Evolutionary conservation across 2,797 vertebrate species (phyloP).

Genomic region (Notolepis coatsorum): DNA sequence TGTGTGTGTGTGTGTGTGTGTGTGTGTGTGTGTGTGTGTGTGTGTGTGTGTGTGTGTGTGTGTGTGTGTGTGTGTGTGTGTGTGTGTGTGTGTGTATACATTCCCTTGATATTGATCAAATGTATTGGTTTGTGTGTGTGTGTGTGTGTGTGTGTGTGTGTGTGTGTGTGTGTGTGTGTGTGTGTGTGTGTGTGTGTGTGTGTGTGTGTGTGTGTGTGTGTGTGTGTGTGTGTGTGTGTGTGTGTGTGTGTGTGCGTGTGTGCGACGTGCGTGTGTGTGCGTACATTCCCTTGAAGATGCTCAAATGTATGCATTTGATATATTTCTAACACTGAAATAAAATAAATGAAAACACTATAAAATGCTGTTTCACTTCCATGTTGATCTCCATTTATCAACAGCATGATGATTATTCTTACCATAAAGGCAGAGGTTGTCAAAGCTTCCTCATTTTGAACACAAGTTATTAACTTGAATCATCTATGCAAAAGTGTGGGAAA

Average conservation of each 20-base stretch:
- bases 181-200: background rate
- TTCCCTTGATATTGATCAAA: constrained; percentile 59
- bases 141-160: background rate
- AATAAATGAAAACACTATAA: constrained; percentile 39
- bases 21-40: background rate
- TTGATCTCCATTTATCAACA: constrained; percentile 44
- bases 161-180: constrained; percentile 46
- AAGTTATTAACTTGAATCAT: constrained; percentile 75
- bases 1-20: background rate
- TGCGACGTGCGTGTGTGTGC: background rate
- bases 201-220: background rate
- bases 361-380: constrained; percentile 18
- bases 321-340: constrained; percentile 54
- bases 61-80: constrained; percentile 1
- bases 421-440: constrained; percentile 56
- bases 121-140: too few relatives aligned
- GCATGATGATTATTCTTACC: constrained; percentile 50
- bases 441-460: constrained; percentile 40
- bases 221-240: background rate
- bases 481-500: constrained; percentile 48
- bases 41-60: background rate
- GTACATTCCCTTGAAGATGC: constrained; percentile 52
- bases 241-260: background rate
- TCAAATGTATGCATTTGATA: constrained; percentile 51
- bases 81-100: background rate